Conservation (phyloP, 2,888 invertebrate genomes). For the Andrena haemorrhoa region DNA sequence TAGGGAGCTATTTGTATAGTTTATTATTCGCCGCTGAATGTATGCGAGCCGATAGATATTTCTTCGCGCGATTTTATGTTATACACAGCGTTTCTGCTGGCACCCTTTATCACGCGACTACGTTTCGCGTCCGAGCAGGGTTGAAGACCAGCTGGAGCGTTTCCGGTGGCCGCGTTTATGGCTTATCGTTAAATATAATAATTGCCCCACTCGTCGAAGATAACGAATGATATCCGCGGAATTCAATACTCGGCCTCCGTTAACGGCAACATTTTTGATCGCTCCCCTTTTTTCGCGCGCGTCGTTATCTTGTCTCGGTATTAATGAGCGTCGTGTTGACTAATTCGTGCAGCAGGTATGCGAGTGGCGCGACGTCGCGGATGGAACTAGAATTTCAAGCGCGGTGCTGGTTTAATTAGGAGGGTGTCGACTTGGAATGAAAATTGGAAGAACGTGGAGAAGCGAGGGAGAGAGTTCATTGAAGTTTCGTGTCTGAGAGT, state of each 20-base stretch:
- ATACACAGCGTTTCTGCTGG: conserved; percentile 19
- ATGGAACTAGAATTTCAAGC: background rate
- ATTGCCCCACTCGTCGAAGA: conserved; percentile 44
- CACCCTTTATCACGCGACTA: conserved; percentile 41
- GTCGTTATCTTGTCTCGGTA: conserved; percentile 12
- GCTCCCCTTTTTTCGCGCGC: background rate
- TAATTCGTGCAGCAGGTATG: conserved; percentile 25
- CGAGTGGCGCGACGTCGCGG: background rate
- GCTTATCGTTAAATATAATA: conserved; percentile 56
- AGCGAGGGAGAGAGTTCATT: too few relatives aligned
- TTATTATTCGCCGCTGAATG: conserved; percentile 38
- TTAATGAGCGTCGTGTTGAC: conserved; percentile 21
- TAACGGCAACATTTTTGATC: conserved; percentile 20
- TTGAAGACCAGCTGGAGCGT: conserved; percentile 40
- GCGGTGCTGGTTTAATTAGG: too few relatives aligned
- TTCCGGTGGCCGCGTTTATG: conserved; percentile 45
- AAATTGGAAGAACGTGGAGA: too few relatives aligned
- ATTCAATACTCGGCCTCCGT: conserved; percentile 36
- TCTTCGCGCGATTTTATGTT: conserved; percentile 34
- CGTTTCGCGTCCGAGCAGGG: conserved; percentile 22
- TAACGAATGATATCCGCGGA: conserved; percentile 45
- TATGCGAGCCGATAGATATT: conserved; percentile 29
- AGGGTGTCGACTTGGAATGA: too few relatives aligned
- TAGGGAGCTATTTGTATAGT: conserved; percentile 46
- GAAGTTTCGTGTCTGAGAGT: too few relatives aligned